Percentiles rank a stretch among this genome's conserved stretches.
These are phyloP conservation scores for Gambusia affinis DNA, from an alignment of 2,113 vertebrate genomes.

Conservation along the genomic window DNA sequence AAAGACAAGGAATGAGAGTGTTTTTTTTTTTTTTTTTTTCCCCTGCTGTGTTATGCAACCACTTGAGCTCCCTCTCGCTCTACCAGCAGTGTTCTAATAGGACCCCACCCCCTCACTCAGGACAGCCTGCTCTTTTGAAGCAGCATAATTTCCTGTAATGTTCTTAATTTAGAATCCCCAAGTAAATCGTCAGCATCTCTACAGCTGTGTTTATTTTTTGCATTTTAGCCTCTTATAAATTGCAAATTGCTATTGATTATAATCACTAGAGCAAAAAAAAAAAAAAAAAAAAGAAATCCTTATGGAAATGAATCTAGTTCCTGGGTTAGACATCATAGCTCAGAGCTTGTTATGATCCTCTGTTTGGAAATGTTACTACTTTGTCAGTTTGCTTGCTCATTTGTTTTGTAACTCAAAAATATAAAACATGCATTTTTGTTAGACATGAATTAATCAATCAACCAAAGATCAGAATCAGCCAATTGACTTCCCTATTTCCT, in stretches of 20 bases:
- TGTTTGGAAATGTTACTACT: slow-evolving; percentile 18
- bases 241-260: slow-evolving; percentile 63
- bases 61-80: slow-evolving; percentile 65
- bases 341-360: slow-evolving; percentile 32
- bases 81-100: slow-evolving; percentile 73
- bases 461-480: no score
- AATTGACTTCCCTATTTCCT: neutral
- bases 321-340: slow-evolving; percentile 53
- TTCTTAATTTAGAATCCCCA: slow-evolving; percentile 75
- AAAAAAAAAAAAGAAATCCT: slow-evolving; percentile 30
- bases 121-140: slow-evolving; percentile 77
- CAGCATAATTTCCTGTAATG: slow-evolving; percentile 79
- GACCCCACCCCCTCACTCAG: slow-evolving; percentile 76
- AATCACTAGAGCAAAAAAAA: slow-evolving; percentile 49
- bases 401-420: neutral
- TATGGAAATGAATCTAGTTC: slow-evolving; percentile 61
- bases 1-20: slow-evolving; percentile 76
- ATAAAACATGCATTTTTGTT: neutral
- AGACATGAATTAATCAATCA: neutral
- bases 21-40: slow-evolving; percentile 52
- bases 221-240: slow-evolving; percentile 46
- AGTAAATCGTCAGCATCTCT: slow-evolving; percentile 70
- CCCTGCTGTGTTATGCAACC: slow-evolving; percentile 77
- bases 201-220: slow-evolving; percentile 59
- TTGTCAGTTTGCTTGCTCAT: slow-evolving; percentile 8